Evolutionary conservation across 2,113 vertebrate genomes (phyloP), one percentile per base, ranked within the genome.

Genomic region (Aegithalos caudatus): DNA sequence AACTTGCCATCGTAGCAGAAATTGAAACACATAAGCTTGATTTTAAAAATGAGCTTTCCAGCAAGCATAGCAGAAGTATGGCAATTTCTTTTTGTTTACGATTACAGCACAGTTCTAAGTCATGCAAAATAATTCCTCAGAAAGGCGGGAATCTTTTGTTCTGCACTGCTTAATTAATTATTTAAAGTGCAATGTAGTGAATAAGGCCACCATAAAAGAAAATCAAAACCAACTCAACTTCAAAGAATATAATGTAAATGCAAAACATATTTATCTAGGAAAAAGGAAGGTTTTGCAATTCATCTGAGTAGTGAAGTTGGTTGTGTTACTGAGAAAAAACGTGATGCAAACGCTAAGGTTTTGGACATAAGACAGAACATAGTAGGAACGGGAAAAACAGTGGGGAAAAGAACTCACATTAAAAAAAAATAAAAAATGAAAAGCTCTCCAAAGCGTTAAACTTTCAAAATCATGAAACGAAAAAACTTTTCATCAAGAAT

Each of bases 71-170:
- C 38, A 14, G 10, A 33, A 87, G 17, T 14, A 50, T 0, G 11
- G 35, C 42, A 73, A 29, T n/a, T 64, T 74, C 21, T 66, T 66
- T 61, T 45, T 33, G 21, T 62, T 67, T 40, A 62, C 6, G 10
- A 14, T 27, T 81, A 3, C n/a, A 74, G 17, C 33, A 69, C 20
- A 29, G 65, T 33, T 80, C 74, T 64, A 81, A 83, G 57, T 24
- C 28, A 29, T 6, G 17, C 51, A 85, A 88, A 95, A 28, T 42
- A 72, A 78, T 47, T 42, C 60, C 66, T 71, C 40, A 37, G 40
- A 94, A 97, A 91, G 48, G 62, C 51, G 14, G 27, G n/a, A 74
- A 37, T 69, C 81, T 88, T 92, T 90, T 81, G 65, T 56, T 92
- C 78, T 91, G 74, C 45, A 7, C 24, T 61, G 78, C 66, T 86